A percentile compares a stretch with the other conserved stretches of the same genome.
Conservation (phyloP, 64 coral and sea anemone species). For the Actinia tenebrosa region DNA sequence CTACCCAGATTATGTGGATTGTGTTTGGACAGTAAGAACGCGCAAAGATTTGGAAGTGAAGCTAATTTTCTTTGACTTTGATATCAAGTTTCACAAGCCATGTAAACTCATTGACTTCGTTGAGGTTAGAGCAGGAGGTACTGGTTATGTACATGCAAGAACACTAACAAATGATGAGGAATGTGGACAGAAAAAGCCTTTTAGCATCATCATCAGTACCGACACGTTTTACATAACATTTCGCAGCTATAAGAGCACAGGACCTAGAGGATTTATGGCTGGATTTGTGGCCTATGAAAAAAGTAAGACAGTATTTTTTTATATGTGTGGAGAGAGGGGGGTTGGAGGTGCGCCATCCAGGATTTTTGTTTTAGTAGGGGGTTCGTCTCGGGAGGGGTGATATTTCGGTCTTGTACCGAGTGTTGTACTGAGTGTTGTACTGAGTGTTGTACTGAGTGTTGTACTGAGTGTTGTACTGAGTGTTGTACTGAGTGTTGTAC, state of each 20-base stretch:
- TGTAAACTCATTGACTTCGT: slow-evolving; percentile 19
- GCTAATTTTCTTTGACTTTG: slow-evolving; percentile 47
- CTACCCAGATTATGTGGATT: slow-evolving; percentile 55
- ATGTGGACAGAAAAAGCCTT: slow-evolving; percentile 32
- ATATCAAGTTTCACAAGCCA: slow-evolving; percentile 7
- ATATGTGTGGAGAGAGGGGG: too few relatives aligned
- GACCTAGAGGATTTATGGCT: slow-evolving; percentile 45
- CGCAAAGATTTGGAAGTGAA: slow-evolving; percentile 30
- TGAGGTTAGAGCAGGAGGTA: slow-evolving; percentile 36
- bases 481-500: too few relatives aligned
- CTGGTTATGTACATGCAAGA: background rate
- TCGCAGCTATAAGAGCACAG: background rate
- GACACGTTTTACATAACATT: slow-evolving; percentile 31
- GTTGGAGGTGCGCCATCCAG: too few relatives aligned
- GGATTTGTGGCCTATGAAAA: slow-evolving; percentile 36
- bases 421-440: too few relatives aligned
- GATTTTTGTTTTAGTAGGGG: too few relatives aligned
- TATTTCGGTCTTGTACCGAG: too few relatives aligned
- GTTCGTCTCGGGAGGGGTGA: too few relatives aligned
- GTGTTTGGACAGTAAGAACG: slow-evolving; percentile 35
- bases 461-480: too few relatives aligned
- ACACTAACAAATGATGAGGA: slow-evolving; percentile 2
- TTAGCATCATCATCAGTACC: background rate
- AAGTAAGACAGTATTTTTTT: background rate
- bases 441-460: too few relatives aligned